Base-by-base conservation (phyloP, 2,888 invertebrate species). In the Flabesymbios commensalis region DNA sequence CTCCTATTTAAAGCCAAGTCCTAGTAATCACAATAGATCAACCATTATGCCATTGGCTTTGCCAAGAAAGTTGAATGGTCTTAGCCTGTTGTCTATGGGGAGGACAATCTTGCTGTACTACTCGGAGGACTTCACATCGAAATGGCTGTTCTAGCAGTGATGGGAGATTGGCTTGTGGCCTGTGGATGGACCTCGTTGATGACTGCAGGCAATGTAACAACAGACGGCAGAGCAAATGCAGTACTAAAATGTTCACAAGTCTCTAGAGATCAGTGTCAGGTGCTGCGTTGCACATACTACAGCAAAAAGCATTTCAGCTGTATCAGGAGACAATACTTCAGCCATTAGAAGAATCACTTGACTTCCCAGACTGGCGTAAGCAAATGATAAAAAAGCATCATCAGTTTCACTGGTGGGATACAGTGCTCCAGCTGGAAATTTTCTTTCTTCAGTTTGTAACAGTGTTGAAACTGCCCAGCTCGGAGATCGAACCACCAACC, bases 91-190 rank as follows among this genome's bases (percentile, higher is more conserved):
- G 29, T 24, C 17, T 67, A 68, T 61, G 72, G 72, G 3, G 72
- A 74, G 58, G 58, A 70, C 7, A 56, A 61, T n/a, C 59, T 66
- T 48, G 61, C 73, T 19, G 58, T 74, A 7, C 66, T 74, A 65
- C 61, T 75, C 51, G 74, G 74, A 7, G 74, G 74, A 29, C 62
- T 75, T 33, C 74, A 76, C 57, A 73, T 69, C 49, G 73, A 75
- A 48, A 70, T 73, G 62, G 72, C 72, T n/a, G 59, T 64, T 14
- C 48, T 71, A 47, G 71, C 64, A 49, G 57, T 67, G 2, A 31
- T 75, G 19, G 75, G 74, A 7, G 58, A 59, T 45, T 62, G 63
- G 48, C 57, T 76, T 5, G 51, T 70, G 24, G 70, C 61, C 26
- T 70, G 69, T 64, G 76, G 74, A 5, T 68, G 66, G 70, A 65